Base-by-base conservation (phyloP, 1,140 invertebrate species). In the Polypedilum pembai region DNA sequence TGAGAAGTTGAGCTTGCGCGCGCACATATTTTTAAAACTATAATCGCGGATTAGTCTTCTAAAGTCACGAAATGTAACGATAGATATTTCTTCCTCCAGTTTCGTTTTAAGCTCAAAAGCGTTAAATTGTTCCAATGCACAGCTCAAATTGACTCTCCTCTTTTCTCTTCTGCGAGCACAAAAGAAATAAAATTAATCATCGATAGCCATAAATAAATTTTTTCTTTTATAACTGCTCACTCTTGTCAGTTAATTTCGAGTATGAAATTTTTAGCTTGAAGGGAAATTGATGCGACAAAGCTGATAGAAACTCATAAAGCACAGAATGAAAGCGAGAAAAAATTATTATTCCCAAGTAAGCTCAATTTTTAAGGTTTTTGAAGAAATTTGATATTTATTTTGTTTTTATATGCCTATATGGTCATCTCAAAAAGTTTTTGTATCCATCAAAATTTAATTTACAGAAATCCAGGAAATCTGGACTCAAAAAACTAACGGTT, bases 41-140 rank as follows among this genome's bases (percentile, higher is more conserved):
- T 33, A 33, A 56, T 56, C 45, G n/a, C n/a, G 45, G 45, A 56
- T 56, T 56, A 56, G 45, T n/a, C 45, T 56, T n/a, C n/a, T 33
- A 33, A 56, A 56, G 45, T 56, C 45, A 56, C 45, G 45, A 56
- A 56, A 56, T 56, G 24, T 33, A 33, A 33, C 24, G 24, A 56
- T 56, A 56, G 12, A n/a, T n/a, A 4, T 56, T 56, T 56, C 45
- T 4, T n/a, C 45, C 45, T 56, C n/a, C 45, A 56, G 24, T 56
- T n/a, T 56, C 45, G 15, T n/a, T n/a, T n/a, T n/a, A n/a, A n/a
- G n/a, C n/a, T n/a, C n/a, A 12, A 56, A 56, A 56, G 45, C 15
- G 45, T 56, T 56, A 56, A 56, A 56, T 56, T n/a, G 45, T 12
- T 56, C n/a, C 45, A 56, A 56, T 56, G n/a, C n/a, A 56, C 45